Percentiles rank a stretch among this genome's conserved stretches.
phyloP scores from a whole-genome alignment of 2,888 invertebrate genomes.

The Emmelina monodactyla region DNA sequence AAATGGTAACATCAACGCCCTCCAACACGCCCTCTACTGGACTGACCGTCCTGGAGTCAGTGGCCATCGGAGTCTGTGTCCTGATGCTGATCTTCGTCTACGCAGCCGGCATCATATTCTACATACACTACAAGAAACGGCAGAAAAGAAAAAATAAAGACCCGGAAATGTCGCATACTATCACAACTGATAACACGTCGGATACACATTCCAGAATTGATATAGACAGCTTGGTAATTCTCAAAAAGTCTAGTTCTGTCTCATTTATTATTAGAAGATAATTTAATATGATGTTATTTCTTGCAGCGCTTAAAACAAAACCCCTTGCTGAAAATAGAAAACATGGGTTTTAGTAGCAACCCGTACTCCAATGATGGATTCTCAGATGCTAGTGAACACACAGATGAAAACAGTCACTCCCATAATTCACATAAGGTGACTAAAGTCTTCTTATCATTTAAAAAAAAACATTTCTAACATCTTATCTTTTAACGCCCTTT shows the following conservation, averaged over 20 bases:
- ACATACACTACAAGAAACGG: slow-evolving; percentile 75
- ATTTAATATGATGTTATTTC: slow-evolving; percentile 6
- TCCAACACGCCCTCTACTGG: slow-evolving; percentile 32
- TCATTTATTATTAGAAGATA: not conserved
- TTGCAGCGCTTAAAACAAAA: slow-evolving; percentile 53
- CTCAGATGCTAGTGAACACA: slow-evolving; percentile 48
- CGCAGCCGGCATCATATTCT: slow-evolving; percentile 83
- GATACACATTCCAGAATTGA: slow-evolving; percentile 42
- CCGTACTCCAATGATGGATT: slow-evolving; percentile 40
- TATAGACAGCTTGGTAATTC: slow-evolving; percentile 51
- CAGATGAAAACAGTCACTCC: too few relatives aligned
- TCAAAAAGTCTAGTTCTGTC: not conserved
- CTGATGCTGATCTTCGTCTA: slow-evolving; percentile 81
- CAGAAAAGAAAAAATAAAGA: slow-evolving; percentile 64
- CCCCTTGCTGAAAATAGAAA: slow-evolving; percentile 42
- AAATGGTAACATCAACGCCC: slow-evolving; percentile 57
- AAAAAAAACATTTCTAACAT: not conserved
- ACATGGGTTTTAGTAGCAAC: slow-evolving; percentile 29
- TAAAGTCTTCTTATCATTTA: not conserved
- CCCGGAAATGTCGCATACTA: slow-evolving; percentile 37
- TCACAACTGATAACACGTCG: slow-evolving; percentile 43
- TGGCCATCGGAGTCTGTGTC: slow-evolving; percentile 83
- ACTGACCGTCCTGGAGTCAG: slow-evolving; percentile 77
- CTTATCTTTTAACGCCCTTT: slow-evolving; percentile 3
- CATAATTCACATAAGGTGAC: slow-evolving; percentile 37